A percentile compares a stretch with the other conserved stretches of the same genome.
Evolutionary conservation across 2,888 invertebrate genomes (phyloP).

Genomic region (Elgonia sp.): DNA sequence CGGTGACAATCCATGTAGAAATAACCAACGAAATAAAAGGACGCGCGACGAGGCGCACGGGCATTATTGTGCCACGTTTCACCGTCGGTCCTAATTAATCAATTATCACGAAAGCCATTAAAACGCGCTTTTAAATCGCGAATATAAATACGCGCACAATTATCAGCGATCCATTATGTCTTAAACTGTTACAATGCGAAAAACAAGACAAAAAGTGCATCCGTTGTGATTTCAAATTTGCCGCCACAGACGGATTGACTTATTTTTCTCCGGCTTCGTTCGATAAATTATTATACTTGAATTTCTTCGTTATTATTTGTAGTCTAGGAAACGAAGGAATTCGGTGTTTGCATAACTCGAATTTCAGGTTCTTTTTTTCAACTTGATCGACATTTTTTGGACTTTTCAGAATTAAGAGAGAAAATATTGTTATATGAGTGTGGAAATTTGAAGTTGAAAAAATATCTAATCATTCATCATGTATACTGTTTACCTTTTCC

Average conservation of each 20-base stretch:
- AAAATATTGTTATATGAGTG: no score
- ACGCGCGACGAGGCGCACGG: background rate
- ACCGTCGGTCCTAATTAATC: constrained; percentile 48
- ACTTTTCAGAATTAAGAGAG: no score
- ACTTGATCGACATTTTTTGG: background rate
- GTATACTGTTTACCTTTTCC: no score
- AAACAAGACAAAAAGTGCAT: constrained; percentile 1
- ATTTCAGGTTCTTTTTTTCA: background rate
- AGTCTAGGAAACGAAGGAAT: background rate
- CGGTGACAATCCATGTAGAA: constrained; percentile 47
- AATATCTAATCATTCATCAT: no score
- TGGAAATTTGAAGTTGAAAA: no score
- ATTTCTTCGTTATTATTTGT: background rate
- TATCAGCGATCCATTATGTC: constrained; percentile 23
- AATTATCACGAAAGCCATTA: constrained; percentile 57
- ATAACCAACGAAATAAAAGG: constrained; percentile 33
- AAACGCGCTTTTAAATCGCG: constrained; percentile 17
- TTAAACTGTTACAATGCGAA: constrained; percentile 14
- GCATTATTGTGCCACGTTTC: constrained; percentile 15
- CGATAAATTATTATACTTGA: background rate
- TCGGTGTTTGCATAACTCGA: constrained; percentile 7
- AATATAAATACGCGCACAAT: constrained; percentile 31
- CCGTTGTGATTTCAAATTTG: background rate
- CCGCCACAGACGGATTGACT: background rate
- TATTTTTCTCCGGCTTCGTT: background rate